Base-by-base conservation (phyloP, 2,113 vertebrate species). In the Sitta europaea region DNA sequence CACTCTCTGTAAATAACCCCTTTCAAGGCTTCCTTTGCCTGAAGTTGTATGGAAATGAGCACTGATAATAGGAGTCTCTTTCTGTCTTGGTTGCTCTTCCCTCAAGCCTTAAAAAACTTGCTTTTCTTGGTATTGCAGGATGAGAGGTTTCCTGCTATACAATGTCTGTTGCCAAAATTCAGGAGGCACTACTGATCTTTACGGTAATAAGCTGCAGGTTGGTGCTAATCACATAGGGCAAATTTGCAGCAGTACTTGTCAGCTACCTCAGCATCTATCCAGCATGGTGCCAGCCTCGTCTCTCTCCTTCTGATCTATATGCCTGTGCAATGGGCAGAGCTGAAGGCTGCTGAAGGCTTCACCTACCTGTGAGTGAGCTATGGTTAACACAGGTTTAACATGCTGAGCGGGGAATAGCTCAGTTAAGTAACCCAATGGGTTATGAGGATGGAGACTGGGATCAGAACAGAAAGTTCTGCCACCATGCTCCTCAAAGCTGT, bases 11-110 rank as follows among this genome's bases (percentile, higher is more conserved):
- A 86, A 88, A 68, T 53, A 83, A 57, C 35, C 4, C 45, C 42
- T 92, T 93, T 80, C 67, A 92, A 47, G 35, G 47, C 47, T 90
- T 92, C 47, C 75, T 80, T 92, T 88, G 75, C 78, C 75, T 80
- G 29, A 59, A 94, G 79, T 92, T 73, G 54, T 47, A 92, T 43
- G 88, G 72, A 77, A 83, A 95, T 88, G 62, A 73, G 12, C 47
- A 76, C 50, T 88, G 51, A 70, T 93, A 79, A 62, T 74, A 86
- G 35, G 29, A 35, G 11, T 83, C 53, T 92, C 14, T 83, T 95
- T 90, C 71, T 94, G 58, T 36, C 42, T 65, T 76, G 59, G 50
- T 70, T 86, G 36, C 9, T 88, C 48, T 93, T 93, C 67, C 85
- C 58, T 83, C 54, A 70, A 76, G 79, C 71, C n/a, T 47, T 51